Evolutionary conservation across 2,113 vertebrate genomes (phyloP).

Genomic region (Atrichornis clamosus): DNA sequence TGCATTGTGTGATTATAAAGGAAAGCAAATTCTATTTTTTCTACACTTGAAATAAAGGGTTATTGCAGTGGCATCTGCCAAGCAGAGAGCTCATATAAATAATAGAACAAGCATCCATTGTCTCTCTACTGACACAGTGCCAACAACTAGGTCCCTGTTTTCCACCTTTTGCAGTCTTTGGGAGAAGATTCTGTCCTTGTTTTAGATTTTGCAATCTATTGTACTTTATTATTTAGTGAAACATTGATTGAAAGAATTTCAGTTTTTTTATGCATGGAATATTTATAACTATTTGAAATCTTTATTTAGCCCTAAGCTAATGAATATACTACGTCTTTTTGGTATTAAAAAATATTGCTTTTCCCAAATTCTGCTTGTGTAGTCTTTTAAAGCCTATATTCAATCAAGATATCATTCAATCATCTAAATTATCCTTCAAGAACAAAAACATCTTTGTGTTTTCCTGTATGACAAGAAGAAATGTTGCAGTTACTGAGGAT

Average conservation of each 20-base stretch:
- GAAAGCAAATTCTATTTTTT: slow-evolving; percentile 60
- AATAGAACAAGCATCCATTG: slow-evolving; percentile 64
- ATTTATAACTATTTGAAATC: background rate
- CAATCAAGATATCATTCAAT: background rate
- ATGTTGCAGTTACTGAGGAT: background rate
- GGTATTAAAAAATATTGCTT: background rate
- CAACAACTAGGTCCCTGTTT: slow-evolving; percentile 37
- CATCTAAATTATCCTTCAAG: background rate
- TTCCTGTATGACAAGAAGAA: background rate
- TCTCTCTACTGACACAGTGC: slow-evolving; percentile 34
- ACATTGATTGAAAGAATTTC: background rate
- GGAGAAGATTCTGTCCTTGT: background rate
- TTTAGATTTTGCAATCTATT: background rate
- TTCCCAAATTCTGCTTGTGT: background rate
- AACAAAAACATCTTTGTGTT: background rate
- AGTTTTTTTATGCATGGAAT: background rate
- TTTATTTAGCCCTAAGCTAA: background rate
- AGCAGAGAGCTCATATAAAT: slow-evolving; percentile 67
- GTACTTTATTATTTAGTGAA: slow-evolving; percentile 13
- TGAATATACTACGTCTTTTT: background rate
- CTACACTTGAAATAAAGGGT: slow-evolving; percentile 47
- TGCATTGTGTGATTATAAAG: slow-evolving; percentile 40
- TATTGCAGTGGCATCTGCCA: slow-evolving; percentile 61
- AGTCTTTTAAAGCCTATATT: background rate
- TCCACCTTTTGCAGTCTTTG: slow-evolving; percentile 7